Evolutionary conservation across 2,113 vertebrate genomes (phyloP), one percentile per base, ranked within the genome.

Genomic region (Colossoma macropomum): DNA sequence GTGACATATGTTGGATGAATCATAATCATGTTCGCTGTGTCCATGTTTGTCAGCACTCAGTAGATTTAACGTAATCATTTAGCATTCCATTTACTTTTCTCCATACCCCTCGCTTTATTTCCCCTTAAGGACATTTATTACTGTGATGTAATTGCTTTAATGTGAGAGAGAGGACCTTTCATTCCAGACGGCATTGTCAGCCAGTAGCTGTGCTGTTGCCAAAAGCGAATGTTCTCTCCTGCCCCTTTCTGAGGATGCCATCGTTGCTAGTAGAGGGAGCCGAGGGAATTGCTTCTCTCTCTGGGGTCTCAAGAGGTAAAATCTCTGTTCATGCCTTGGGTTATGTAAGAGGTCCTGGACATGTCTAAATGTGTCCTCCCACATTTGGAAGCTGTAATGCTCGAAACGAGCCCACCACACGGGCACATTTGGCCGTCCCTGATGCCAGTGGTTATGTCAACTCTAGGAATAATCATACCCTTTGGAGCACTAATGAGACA

Each of bases 391-490:
- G 74, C 65, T 45, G 54, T 77, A 74, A 41, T 72, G n/a, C 69
- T 81, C 45, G 1, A 56, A 23, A 30, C 52, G 0, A 34, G 23
- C 50, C 28, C 32, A 17, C 48, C 52, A n/a, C 54, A 56, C 76
- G 56, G 76, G 59, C 68, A 77, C 84, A 68, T 66, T 56, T 25
- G 56, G 68, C 27, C 28, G 45, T 76, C 75, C 60, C 50, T 16
- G 15, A 32, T 86, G 80, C 75, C 80, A 86, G 75, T 23, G 54
- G 50, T 48, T 82, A 69, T 82, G 75, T 73, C 80, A 82, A 50
- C 69, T 65, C 75, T 32, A 50, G 34, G 54, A 23, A 28, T 82
- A 86, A 86, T 86, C 80, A 82, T 59, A 86, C 75, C 65, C 79
- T 81, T 77, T 78, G 45, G 76, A 77, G 72, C 79, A 48, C 59